Evolutionary conservation across 2,888 invertebrate species (phyloP).

Genomic region (Gryllus longicercus): DNA sequence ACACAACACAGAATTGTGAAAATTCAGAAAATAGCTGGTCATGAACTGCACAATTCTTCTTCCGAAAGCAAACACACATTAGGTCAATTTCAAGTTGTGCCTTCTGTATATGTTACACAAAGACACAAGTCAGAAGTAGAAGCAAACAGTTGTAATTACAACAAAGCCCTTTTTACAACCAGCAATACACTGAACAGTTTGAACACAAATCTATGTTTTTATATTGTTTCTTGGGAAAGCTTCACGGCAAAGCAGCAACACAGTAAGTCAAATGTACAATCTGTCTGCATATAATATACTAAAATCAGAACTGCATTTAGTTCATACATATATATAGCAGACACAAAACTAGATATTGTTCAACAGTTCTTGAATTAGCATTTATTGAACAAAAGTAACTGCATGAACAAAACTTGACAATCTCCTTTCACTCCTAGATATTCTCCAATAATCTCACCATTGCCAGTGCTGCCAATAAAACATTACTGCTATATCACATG

Average conservation of each 20-base stretch:
- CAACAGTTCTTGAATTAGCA: background rate
- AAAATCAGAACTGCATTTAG: background rate
- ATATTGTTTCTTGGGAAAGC: background rate
- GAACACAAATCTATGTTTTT: no score
- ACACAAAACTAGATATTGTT: background rate
- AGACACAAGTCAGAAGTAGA: background rate
- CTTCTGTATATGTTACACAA: no score
- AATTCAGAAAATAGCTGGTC: no score
- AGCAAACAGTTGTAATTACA: background rate
- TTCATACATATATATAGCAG: background rate
- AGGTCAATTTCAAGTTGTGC: no score
- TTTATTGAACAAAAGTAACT: background rate
- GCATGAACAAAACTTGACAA: background rate
- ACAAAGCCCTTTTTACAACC: background rate
- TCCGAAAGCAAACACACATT: no score
- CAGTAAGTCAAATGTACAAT: background rate
- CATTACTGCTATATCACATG: constrained; percentile 17
- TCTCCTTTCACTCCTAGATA: background rate
- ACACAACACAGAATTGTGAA: no score
- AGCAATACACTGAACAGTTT: background rate
- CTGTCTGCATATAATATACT: background rate
- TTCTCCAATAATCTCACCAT: background rate
- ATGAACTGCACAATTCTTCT: no score
- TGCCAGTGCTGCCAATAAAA: constrained; percentile 8
- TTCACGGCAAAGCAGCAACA: background rate